Evolutionary conservation across 2,888 invertebrate species (phyloP).

Genomic region (Pantelozetes paolii): DNA sequence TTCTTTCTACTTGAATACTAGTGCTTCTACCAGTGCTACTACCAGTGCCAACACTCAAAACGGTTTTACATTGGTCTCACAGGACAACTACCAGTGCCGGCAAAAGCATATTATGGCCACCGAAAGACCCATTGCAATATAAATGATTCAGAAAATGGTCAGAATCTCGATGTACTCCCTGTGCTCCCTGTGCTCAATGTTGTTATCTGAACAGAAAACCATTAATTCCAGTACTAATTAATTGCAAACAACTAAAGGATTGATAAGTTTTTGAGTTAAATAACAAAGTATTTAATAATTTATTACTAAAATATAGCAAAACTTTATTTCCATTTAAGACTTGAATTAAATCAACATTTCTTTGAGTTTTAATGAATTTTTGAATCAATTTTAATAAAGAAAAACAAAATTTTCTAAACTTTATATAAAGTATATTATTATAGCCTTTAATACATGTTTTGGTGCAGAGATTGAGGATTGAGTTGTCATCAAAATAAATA

Average conservation of each 20-base stretch:
- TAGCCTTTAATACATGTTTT: conserved; percentile 17
- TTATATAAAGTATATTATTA: too few species aligned
- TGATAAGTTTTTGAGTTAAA: background rate
- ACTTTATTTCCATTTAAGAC: too few species aligned
- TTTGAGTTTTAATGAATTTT: too few species aligned
- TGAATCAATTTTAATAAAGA: too few species aligned
- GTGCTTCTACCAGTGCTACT: background rate
- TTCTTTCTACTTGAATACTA: too few species aligned
- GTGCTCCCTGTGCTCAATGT: background rate
- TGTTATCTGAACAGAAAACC: background rate
- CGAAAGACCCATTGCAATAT: conserved; percentile 34
- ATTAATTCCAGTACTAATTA: conserved; percentile 30
- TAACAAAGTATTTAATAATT: background rate
- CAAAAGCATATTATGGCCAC: conserved; percentile 25
- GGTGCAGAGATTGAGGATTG: conserved; percentile 27
- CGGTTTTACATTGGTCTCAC: conserved; percentile 22
- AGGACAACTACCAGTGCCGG: conserved; percentile 14
- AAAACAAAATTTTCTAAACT: conserved; percentile 1
- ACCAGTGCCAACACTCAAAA: conserved; percentile 8
- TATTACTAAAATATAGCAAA: background rate
- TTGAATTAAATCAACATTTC: too few species aligned
- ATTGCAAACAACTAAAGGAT: conserved; percentile 4
- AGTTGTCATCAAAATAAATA: conserved; percentile 31
- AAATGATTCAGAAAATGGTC: conserved; percentile 35
- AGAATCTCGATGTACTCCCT: background rate